phyloP scores from a whole-genome alignment of 2,888 invertebrate species.

The Trilocha varians region DNA sequence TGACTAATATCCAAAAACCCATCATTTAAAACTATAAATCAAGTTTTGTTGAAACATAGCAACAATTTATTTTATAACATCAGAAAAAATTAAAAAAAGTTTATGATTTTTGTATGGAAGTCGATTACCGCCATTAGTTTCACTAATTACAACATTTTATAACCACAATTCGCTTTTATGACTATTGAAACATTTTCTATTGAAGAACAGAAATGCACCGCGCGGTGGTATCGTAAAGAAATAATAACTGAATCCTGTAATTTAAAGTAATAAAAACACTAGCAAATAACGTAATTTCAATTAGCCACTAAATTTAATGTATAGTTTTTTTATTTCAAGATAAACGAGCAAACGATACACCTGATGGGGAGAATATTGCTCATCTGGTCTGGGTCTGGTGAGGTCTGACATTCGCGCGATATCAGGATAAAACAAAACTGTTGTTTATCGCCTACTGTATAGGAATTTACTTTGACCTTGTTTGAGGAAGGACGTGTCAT shows the following conservation, averaged over 20 bases:
- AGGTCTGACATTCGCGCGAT: too few species aligned
- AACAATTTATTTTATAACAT: slow-evolving; percentile 37
- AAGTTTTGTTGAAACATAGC: slow-evolving; percentile 21
- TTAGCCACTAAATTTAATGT: slow-evolving; percentile 2
- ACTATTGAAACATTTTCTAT: slow-evolving; percentile 54
- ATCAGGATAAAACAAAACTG: too few species aligned
- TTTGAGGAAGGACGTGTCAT: too few species aligned
- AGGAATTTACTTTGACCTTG: too few species aligned
- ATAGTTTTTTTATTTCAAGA: too few species aligned
- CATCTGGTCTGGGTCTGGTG: too few species aligned
- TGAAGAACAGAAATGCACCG: slow-evolving; percentile 35
- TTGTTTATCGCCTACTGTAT: too few species aligned
- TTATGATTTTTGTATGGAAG: slow-evolving; percentile 53
- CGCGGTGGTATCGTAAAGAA: slow-evolving; percentile 41
- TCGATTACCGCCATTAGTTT: slow-evolving; percentile 61
- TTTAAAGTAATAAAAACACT: slow-evolving; percentile 43
- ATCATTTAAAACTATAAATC: slow-evolving; percentile 22
- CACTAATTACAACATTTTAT: slow-evolving; percentile 66
- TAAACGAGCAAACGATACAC: too few species aligned
- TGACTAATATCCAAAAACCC: slow-evolving; percentile 17
- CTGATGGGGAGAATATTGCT: too few species aligned
- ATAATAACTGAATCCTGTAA: slow-evolving; percentile 50
- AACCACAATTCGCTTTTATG: slow-evolving; percentile 59
- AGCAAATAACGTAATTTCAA: slow-evolving; percentile 19
- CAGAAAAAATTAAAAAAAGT: slow-evolving; percentile 32